Evolutionary conservation across 1,140 invertebrate genomes (phyloP), one percentile per base, ranked within the genome.

Genomic region (Dendrolimus kikuchii): DNA sequence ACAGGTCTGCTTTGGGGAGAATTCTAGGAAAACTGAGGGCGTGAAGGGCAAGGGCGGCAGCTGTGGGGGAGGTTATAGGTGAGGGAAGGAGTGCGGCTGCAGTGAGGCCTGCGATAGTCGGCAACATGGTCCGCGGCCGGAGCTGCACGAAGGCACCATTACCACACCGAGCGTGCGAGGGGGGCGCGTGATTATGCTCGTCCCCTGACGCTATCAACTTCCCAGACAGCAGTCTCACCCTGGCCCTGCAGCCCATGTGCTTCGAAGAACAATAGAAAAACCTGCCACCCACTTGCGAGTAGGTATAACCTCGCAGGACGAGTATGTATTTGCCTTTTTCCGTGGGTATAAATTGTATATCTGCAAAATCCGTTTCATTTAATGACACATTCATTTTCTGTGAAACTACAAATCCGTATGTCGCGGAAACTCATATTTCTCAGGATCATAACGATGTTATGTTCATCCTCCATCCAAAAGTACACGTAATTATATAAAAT

Each of bases 211-310:
- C 72, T 6, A 84, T 65, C 51, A 84, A 63, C 58, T 77, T 78
- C 5, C 81, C 81, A 1, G 69, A 66, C 40, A 80, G 70, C 8
- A 83, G 55, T 0, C 81, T 55, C 5, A 86, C 81, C 38, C 83
- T 57, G 38, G 83, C 83, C 38, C 77, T 52, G 60, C 83, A 86
- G 5, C 83, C 83, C 74, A 81, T 81, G 46, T 86, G 83, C 59
- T 86, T 86, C 5, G 83, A 86, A 5, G 81, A 84, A 49, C 83
- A 86, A 62, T 86, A 86, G 69, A 84, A 86, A 51, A 84, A 86
- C 40, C 83, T 64, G 23, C 81, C 83, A 1, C 83, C 83, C 0
- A 86, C 83, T 71, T 86, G 83, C 8, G 83, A 86, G 54, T 84
- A 86, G 9, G 83, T 86, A 54, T 73, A 86, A 38, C 83, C 83